phyloP scores from a whole-genome alignment of 2,113 vertebrate species.

The Pipra filicauda region DNA sequence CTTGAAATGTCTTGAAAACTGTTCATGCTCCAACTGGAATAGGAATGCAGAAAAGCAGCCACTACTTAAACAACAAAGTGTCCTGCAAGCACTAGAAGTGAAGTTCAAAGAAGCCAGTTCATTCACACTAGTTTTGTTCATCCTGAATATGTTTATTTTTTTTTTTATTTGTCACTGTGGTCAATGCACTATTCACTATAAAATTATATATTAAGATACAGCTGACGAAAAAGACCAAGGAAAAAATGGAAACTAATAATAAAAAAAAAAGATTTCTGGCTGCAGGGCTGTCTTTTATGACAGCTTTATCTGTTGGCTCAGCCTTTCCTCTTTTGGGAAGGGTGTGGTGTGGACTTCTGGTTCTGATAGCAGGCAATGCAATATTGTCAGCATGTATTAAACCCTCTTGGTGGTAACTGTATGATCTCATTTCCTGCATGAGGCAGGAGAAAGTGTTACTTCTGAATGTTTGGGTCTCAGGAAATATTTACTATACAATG shows the following conservation, averaged over 20 bases:
- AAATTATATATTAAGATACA: neutral
- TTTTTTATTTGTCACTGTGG: neutral
- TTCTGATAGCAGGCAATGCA: neutral
- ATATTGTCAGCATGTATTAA: neutral
- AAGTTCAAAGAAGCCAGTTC: neutral
- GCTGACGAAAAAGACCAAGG: neutral
- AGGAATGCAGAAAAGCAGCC: neutral
- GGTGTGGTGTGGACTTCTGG: neutral
- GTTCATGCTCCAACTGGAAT: neutral
- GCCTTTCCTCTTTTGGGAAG: neutral
- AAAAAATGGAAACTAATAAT: neutral
- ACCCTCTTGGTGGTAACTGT: neutral
- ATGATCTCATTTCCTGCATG: neutral
- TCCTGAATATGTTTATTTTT: neutral
- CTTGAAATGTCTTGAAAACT: neutral
- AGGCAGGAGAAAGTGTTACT: neutral
- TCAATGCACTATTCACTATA: neutral
- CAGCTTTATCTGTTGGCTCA: neutral
- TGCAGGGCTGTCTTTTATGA: neutral
- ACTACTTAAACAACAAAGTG: neutral
- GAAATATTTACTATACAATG: neutral
- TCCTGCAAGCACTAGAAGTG: neutral
- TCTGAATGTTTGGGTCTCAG: neutral
- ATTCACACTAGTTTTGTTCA: neutral
- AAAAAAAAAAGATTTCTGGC: neutral